Evolutionary conservation across 2,113 vertebrate genomes (phyloP).

Genomic region (Dendrocopos noguchii): DNA sequence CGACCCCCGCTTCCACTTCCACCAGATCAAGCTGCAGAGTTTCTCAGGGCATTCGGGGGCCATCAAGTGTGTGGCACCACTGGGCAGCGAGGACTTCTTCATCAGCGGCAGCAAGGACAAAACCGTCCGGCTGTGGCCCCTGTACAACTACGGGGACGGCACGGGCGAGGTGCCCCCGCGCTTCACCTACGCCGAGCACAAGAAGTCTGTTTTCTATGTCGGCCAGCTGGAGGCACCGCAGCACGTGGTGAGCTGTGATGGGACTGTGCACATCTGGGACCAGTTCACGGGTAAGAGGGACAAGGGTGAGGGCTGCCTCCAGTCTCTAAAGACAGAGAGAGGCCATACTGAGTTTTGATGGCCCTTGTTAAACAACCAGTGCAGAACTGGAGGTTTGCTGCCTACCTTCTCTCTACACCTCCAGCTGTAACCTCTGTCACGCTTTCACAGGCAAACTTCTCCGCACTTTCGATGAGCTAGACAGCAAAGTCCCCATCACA

Average conservation of each 20-base stretch:
- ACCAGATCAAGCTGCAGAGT: slow-evolving; percentile 96
- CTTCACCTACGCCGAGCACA: slow-evolving; percentile 88
- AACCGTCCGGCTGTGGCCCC: slow-evolving; percentile 93
- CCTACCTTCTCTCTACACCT: fast-evolving
- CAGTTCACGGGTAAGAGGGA: slow-evolving; percentile 87
- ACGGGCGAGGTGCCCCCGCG: slow-evolving; percentile 85
- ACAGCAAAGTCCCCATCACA: slow-evolving; percentile 92
- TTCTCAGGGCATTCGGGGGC: slow-evolving; percentile 92
- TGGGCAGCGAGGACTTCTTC: slow-evolving; percentile 93
- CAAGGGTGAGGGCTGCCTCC: background rate
- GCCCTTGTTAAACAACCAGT: background rate
- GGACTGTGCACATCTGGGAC: slow-evolving; percentile 94
- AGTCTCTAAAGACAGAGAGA: background rate
- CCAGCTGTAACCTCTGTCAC: background rate
- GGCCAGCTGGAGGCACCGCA: slow-evolving; percentile 89
- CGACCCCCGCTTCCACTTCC: slow-evolving; percentile 94
- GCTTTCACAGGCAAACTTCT: slow-evolving; percentile 86
- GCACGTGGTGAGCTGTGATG: slow-evolving; percentile 97
- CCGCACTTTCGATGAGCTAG: slow-evolving; percentile 86
- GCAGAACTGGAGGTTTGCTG: background rate
- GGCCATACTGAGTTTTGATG: background rate
- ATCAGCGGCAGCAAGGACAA: slow-evolving; percentile 97
- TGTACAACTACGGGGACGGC: slow-evolving; percentile 94
- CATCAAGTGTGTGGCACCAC: slow-evolving; percentile 87
- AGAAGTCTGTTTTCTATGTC: slow-evolving; percentile 92